A percentile compares a stretch with the other conserved stretches of the same genome.
Evolutionary conservation across 64 coral and sea anemone species (phyloP).

Genomic region (Stichodactyla mertensii): DNA sequence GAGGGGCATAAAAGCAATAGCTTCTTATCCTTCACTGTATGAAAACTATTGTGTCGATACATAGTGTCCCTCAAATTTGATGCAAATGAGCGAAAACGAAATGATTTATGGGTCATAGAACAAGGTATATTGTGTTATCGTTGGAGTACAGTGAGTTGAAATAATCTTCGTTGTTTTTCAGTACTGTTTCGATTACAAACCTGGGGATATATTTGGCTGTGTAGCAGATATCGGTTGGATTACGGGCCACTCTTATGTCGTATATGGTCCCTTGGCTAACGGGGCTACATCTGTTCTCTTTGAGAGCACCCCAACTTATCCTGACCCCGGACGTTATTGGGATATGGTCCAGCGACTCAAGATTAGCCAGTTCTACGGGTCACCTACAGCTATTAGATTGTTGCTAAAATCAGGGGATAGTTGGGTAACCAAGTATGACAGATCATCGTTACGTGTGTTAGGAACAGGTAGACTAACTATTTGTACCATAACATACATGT

Average conservation of each 20-base stretch:
- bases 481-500: neutral
- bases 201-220: constrained; percentile 86
- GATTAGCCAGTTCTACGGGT: constrained; percentile 85
- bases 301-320: constrained; percentile 94
- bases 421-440: constrained; percentile 89
- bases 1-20: too few relatives aligned
- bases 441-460: constrained; percentile 72
- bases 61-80: too few relatives aligned
- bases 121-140: too few relatives aligned
- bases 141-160: too few relatives aligned
- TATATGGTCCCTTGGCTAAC: constrained; percentile 90
- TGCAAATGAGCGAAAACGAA: too few relatives aligned
- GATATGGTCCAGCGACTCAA: constrained; percentile 87
- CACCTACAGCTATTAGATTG: constrained; percentile 83
- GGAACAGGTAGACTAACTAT: constrained; percentile 58
- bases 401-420: constrained; percentile 82
- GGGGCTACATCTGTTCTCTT: constrained; percentile 87
- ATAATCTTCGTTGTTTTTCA: constrained; percentile 29
- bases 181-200: constrained; percentile 88
- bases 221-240: constrained; percentile 99
- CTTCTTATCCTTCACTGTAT: too few relatives aligned
- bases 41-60: too few relatives aligned
- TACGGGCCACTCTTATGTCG: constrained; percentile 93
- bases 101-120: too few relatives aligned
- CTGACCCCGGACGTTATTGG: constrained; percentile 96